phyloP scores from a whole-genome alignment of 2,797 vertebrate species.

The Manis pentadactyla region DNA sequence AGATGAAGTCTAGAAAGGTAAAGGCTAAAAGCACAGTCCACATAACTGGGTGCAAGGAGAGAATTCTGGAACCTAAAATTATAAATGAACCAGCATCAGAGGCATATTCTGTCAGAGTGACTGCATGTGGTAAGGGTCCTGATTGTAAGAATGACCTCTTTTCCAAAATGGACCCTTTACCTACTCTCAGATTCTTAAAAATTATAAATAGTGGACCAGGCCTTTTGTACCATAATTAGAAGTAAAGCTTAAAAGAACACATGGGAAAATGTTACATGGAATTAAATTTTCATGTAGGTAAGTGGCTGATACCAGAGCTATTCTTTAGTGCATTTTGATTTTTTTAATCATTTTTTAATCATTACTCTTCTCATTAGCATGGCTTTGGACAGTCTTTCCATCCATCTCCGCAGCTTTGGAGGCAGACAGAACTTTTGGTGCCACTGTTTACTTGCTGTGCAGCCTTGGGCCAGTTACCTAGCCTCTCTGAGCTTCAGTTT shows the following conservation, averaged over 20 bases:
- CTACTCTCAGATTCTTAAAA: neutral
- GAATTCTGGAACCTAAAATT: neutral
- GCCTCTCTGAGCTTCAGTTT: neutral
- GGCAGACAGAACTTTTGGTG: no score
- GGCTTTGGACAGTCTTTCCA: neutral
- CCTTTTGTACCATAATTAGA: neutral
- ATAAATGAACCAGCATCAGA: accelerated
- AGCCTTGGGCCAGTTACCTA: neutral
- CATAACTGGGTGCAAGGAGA: neutral
- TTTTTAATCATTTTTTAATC: neutral
- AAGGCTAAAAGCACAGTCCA: neutral
- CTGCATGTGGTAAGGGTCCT: accelerated
- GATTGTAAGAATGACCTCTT: neutral
- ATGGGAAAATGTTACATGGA: neutral
- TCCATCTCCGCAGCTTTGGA: neutral
- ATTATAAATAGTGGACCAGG: neutral
- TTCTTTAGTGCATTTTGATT: neutral
- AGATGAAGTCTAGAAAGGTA: neutral
- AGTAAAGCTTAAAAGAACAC: neutral
- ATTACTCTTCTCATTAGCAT: neutral
- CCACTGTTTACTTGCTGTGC: neutral
- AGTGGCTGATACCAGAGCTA: neutral
- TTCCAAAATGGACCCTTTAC: neutral
- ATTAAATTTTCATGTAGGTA: neutral
- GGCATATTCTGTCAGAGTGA: neutral